Percentiles rank a stretch among this genome's conserved stretches.
Evolutionary conservation across 2,113 vertebrate genomes (phyloP).

Genomic region (Dromiciops gliroides): DNA sequence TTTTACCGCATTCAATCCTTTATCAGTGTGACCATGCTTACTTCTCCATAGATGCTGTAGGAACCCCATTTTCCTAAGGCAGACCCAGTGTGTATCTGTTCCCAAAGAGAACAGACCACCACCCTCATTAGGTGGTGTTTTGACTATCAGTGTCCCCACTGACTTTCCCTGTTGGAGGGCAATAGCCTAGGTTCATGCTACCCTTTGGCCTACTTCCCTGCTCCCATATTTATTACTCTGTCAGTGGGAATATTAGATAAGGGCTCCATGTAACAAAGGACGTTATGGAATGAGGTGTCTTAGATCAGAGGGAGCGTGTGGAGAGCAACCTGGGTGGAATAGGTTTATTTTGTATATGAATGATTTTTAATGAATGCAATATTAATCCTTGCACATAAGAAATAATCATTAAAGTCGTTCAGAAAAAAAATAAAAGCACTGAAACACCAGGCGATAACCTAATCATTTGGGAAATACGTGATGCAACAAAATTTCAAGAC

Average conservation of each 20-base stretch:
- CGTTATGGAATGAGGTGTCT: constrained; percentile 60
- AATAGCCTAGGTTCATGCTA: constrained; percentile 29
- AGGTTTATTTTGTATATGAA: constrained; percentile 89
- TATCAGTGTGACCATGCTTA: constrained; percentile 59
- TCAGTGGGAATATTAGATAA: constrained; percentile 71
- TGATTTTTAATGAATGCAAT: constrained; percentile 91
- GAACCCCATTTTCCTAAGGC: constrained; percentile 59
- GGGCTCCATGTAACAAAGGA: constrained; percentile 77
- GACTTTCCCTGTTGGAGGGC: constrained; percentile 46
- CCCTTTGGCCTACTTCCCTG: constrained; percentile 52
- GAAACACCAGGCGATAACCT: neutral
- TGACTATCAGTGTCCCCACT: constrained; percentile 53
- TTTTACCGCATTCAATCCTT: constrained; percentile 18
- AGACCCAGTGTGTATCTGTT: constrained; percentile 49
- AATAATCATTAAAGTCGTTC: constrained; percentile 89
- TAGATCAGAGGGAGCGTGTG: constrained; percentile 77
- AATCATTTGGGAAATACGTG: neutral
- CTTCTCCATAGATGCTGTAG: constrained; percentile 67
- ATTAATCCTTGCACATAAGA: constrained; percentile 90
- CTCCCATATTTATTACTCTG: constrained; percentile 57
- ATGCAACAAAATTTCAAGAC: neutral
- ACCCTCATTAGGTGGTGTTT: constrained; percentile 49
- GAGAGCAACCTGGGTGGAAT: constrained; percentile 78
- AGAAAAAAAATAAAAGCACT: constrained; percentile 74
- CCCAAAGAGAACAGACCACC: constrained; percentile 57